Evolutionary conservation across 2,797 vertebrate genomes (phyloP).

Genomic region (Mormyrus proboscirostris): DNA sequence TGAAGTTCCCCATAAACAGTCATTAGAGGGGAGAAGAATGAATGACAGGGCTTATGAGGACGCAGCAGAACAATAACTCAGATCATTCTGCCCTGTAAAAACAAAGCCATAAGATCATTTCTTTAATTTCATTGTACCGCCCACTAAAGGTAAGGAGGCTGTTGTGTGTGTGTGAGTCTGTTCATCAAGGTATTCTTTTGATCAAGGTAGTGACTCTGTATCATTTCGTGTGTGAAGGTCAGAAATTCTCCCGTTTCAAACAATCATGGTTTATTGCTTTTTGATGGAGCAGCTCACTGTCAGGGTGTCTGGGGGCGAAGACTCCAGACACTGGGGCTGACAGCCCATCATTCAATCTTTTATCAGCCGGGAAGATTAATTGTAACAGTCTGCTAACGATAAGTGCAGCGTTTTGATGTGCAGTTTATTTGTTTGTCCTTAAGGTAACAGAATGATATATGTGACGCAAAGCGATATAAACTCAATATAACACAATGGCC

Average conservation of each 20-base stretch:
- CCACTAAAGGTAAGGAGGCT: not conserved
- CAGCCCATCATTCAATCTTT: conserved; percentile 27
- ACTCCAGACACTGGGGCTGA: conserved; percentile 28
- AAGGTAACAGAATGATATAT: conserved; percentile 32
- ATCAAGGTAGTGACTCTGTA: not conserved
- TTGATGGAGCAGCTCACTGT: conserved; percentile 6
- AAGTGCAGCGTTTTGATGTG: conserved; percentile 16
- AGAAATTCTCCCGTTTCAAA: conserved; percentile 15
- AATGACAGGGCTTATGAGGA: not conserved
- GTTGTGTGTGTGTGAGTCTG: not conserved
- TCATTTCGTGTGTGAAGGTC: not conserved
- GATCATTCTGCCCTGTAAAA: not conserved
- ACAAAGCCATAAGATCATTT: not conserved
- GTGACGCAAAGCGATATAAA: conserved; percentile 46
- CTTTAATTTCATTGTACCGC: not conserved
- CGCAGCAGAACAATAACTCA: not conserved
- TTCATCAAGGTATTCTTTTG: not conserved
- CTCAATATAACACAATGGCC: conserved; percentile 47
- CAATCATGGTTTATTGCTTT: conserved; percentile 22
- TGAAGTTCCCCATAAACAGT: conserved; percentile 1
- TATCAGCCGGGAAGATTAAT: conserved; percentile 31
- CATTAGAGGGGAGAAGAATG: not conserved
- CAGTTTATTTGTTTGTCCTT: conserved; percentile 26
- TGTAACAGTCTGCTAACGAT: conserved; percentile 10
- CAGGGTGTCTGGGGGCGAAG: conserved; percentile 16